Conservation (phyloP, 2,113 vertebrate species). For the Etheostoma spectabile region DNA sequence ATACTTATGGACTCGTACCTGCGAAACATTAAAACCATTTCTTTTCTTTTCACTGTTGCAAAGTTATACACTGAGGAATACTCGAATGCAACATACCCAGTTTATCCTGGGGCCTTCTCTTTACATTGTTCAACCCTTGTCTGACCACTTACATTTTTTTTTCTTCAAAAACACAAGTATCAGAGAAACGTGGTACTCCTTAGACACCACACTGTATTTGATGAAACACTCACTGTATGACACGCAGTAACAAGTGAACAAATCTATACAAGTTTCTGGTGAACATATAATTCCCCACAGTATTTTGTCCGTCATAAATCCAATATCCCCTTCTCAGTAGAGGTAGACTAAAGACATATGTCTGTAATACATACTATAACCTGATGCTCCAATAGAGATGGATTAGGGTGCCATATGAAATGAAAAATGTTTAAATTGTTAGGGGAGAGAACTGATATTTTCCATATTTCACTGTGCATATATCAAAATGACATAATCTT, state of each 20-base stretch:
- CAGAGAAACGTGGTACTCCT: slow-evolving; percentile 43
- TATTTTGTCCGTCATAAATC: slow-evolving; percentile 69
- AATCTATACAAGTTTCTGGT: slow-evolving; percentile 68
- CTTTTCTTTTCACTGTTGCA: not conserved
- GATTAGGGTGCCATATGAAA: slow-evolving; percentile 72
- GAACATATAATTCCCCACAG: slow-evolving; percentile 65
- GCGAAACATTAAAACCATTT: not conserved
- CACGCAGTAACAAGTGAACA: slow-evolving; percentile 67
- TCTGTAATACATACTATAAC: slow-evolving; percentile 83
- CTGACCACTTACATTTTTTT: slow-evolving; percentile 32
- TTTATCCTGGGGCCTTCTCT: slow-evolving; percentile 15
- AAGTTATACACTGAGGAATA: slow-evolving; percentile 1
- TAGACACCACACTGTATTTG: slow-evolving; percentile 20
- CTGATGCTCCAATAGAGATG: slow-evolving; percentile 80
- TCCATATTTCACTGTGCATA: slow-evolving; percentile 75
- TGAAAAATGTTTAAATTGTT: slow-evolving; percentile 78
- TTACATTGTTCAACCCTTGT: slow-evolving; percentile 25
- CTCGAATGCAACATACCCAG: not conserved
- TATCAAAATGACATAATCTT: slow-evolving; percentile 81
- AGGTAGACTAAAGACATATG: slow-evolving; percentile 80
- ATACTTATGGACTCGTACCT: not conserved
- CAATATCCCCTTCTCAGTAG: slow-evolving; percentile 77
- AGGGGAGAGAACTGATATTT: slow-evolving; percentile 67
- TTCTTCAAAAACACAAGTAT: slow-evolving; percentile 34
- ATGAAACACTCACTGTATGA: slow-evolving; percentile 49